Conservation (phyloP, 2,797 vertebrate genomes). For the Oreochromis grahami region DNA sequence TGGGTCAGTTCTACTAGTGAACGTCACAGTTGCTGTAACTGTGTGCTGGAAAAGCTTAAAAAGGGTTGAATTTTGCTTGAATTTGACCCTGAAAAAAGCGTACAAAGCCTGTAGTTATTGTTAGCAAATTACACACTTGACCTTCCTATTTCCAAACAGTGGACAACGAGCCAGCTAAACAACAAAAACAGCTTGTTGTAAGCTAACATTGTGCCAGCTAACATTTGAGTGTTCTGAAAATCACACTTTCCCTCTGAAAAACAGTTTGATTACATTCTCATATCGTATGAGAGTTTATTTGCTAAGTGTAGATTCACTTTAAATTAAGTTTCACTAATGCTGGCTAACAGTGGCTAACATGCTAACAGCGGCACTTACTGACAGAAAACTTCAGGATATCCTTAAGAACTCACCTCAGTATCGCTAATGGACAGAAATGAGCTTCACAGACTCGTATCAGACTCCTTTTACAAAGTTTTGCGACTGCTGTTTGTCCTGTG, state of each 20-base stretch:
- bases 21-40: too few relatives aligned
- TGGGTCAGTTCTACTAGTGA: too few relatives aligned
- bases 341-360: neutral
- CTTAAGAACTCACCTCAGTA: neutral
- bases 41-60: too few relatives aligned
- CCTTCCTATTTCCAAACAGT: neutral
- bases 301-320: neutral
- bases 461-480: neutral
- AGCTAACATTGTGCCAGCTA: neutral
- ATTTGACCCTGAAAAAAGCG: too few relatives aligned
- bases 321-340: neutral
- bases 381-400: neutral
- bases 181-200: neutral
- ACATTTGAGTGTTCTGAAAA: neutral
- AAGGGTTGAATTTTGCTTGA: too few relatives aligned
- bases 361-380: neutral
- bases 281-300: neutral
- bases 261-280: neutral
- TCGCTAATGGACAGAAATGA: neutral
- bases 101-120: too few relatives aligned
- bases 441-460: neutral
- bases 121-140: neutral
- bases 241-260: neutral
- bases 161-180: neutral
- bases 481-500: neutral